Base-by-base conservation (phyloP, 2,113 vertebrate species). In the Rhinolophus sinicus region DNA sequence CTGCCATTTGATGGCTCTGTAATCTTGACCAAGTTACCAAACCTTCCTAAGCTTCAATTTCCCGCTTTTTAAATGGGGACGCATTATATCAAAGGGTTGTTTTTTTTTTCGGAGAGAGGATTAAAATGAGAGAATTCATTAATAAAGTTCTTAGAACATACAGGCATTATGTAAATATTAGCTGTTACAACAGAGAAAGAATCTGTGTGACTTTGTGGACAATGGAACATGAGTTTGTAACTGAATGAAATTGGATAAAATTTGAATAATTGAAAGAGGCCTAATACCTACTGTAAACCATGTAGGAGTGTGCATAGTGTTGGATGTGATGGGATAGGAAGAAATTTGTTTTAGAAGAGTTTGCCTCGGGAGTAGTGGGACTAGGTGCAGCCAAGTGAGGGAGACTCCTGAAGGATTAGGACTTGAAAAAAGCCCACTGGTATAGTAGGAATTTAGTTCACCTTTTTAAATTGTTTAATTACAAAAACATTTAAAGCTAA, bases 331-430 rank as follows among this genome's bases (percentile, higher is more conserved):
- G 21, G 15, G 88, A 38, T 72, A 85, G 33, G 52, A 44, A 85
- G 58, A 93, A 67, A 58, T 85, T 77, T 65, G 40, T 82, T 95
- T 78, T 82, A 78, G 94, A 64, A 90, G 35, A 70, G 19, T 88
- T 83, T 91, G 11, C 50, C 18, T 65, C 93, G 22, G 52, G 40
- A 86, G 15, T 84, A 80, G 10, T 62, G 18, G 30, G 13, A 78
- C 28, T 62, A 90, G 44, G 26, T 69, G 52, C 65, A 73, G 5
- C 47, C 35, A 93, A 72, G 21, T 67, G 5, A 56, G 28, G 22
- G 60, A 60, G 16, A 4, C 33, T 67, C 6, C 30, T 87, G 62
- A 90, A 78, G 9, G n/a, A 60, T 72, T 50, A 56, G 33, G 4
- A 52, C 52, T 69, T 96, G 40, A 65, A 58, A 69, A 94, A 26